These are phyloP conservation scores for Cyphomyrus plagiostoma DNA, from an alignment of 2,113 vertebrate species.

Conservation along the genomic window DNA sequence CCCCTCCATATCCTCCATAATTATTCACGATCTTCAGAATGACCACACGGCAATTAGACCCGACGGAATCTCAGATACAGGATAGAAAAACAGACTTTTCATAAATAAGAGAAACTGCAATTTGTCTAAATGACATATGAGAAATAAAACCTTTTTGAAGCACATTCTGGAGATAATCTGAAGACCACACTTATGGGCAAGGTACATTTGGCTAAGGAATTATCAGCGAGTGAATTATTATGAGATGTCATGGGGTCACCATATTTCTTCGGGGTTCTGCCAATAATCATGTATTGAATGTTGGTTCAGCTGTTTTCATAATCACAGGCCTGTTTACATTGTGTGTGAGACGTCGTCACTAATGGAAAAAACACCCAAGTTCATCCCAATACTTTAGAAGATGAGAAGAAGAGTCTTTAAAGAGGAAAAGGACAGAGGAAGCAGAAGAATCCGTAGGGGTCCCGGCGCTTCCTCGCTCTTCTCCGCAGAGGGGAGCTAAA, in stretches of 20 bases:
- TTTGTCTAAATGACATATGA: not conserved
- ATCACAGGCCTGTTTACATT: conserved; percentile 25
- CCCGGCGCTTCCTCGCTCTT: not conserved
- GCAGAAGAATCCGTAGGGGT: not conserved
- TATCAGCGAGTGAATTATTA: conserved; percentile 22
- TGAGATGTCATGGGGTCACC: not conserved
- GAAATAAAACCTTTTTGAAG: not conserved
- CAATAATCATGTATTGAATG: conserved; percentile 31
- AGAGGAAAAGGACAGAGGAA: not conserved
- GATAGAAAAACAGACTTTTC: not conserved
- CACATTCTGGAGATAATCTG: conserved; percentile 8
- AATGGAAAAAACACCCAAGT: conserved; percentile 23
- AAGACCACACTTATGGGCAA: not conserved
- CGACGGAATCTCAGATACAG: conserved; percentile 16
- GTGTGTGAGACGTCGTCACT: conserved; percentile 22
- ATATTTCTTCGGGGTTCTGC: conserved; percentile 17
- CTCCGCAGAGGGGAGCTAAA: conserved; percentile 10
- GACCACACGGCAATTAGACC: conserved; percentile 78
- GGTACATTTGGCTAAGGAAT: conserved; percentile 16
- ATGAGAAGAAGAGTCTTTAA: not conserved
- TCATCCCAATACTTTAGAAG: conserved; percentile 25
- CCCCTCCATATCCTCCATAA: conserved; percentile 73
- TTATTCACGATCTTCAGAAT: conserved; percentile 76
- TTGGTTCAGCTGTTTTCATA: conserved; percentile 32
- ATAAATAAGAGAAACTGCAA: not conserved